Conservation (phyloP, 2,797 vertebrate genomes). For the Merluccius polli region DNA sequence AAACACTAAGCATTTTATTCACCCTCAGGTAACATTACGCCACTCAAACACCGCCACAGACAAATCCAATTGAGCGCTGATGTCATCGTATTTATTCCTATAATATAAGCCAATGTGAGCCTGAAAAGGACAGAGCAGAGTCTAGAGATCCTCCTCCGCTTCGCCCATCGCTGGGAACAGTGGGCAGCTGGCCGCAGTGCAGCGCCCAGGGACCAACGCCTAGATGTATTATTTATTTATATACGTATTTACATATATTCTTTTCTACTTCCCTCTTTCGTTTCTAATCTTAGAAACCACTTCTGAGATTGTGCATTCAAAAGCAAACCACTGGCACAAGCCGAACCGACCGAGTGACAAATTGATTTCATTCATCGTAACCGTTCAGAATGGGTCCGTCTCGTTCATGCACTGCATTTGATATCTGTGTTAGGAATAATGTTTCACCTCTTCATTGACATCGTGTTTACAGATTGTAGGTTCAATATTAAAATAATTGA, state of each 20-base stretch:
- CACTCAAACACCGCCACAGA: not conserved
- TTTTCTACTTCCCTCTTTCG: not conserved
- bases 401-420: not conserved
- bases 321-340: not conserved
- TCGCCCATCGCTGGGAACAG: too few species aligned
- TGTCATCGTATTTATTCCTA: too few species aligned
- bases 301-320: not conserved
- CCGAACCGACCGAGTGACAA: not conserved
- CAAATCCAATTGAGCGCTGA: not conserved
- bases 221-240: not conserved
- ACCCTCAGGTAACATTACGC: too few species aligned
- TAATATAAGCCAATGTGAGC: too few species aligned
- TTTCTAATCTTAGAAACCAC: not conserved
- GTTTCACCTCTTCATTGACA: not conserved
- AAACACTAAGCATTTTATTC: not conserved
- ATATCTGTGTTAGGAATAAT: not conserved
- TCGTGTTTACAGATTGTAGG: not conserved
- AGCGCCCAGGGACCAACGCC: not conserved
- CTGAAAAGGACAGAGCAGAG: too few species aligned
- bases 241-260: not conserved
- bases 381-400: not conserved
- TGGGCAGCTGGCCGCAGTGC: too few species aligned
- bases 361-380: not conserved
- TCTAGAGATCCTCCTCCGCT: too few species aligned
- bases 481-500: not conserved